These are phyloP conservation scores for Stenoptilia bipunctidactyla DNA, from an alignment of 2,888 invertebrate genomes.

Conservation along the genomic window DNA sequence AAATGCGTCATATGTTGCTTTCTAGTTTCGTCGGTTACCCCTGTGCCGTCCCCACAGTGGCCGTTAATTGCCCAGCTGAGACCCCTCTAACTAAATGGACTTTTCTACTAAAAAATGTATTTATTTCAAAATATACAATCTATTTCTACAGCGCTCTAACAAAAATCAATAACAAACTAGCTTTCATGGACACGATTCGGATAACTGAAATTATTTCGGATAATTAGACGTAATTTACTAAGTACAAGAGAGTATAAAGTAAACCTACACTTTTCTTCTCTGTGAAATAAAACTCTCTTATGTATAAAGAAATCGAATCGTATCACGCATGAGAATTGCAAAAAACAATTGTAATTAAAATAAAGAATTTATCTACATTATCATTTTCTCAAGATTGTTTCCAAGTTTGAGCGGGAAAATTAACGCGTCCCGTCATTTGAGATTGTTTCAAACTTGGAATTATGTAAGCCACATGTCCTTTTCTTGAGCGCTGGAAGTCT, in stretches of 20 bases:
- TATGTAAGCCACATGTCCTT: slow-evolving; percentile 66
- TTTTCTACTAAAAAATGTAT: slow-evolving; percentile 48
- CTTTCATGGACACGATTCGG: too few species aligned
- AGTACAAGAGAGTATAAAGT: not conserved
- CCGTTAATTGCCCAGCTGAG: slow-evolving; percentile 68
- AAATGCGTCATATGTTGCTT: too few species aligned
- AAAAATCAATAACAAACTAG: not conserved
- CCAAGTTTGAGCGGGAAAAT: slow-evolving; percentile 26
- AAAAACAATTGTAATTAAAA: not conserved
- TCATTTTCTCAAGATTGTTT: not conserved
- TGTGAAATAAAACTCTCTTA: not conserved
- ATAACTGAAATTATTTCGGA: too few species aligned
- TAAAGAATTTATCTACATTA: not conserved
- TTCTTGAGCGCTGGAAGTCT: slow-evolving; percentile 57
- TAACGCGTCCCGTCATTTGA: slow-evolving; percentile 47
- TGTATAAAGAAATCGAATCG: not conserved
- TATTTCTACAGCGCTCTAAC: not conserved
- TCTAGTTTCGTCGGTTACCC: too few species aligned
- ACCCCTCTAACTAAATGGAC: slow-evolving; percentile 29
- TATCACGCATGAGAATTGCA: not conserved
- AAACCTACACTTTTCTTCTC: not conserved
- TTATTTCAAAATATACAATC: slow-evolving; percentile 5
- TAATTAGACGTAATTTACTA: not conserved
- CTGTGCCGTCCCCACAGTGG: slow-evolving; percentile 58
- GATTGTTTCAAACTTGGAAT: slow-evolving; percentile 60